Evolutionary conservation across 2,113 vertebrate species (phyloP).

Genomic region (Myodes glareolus): DNA sequence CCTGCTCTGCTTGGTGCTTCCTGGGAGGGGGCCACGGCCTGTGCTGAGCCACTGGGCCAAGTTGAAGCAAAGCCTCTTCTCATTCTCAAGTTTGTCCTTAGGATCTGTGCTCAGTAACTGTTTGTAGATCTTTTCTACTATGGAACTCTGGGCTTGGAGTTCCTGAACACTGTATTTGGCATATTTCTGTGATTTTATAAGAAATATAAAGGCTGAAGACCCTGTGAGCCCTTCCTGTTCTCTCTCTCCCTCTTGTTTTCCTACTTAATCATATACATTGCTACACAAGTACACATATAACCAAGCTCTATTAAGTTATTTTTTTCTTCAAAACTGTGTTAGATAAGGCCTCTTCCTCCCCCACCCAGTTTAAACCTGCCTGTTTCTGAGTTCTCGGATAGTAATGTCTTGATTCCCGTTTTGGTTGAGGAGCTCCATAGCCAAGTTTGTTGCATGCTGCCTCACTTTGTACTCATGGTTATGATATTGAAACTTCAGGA

Average conservation of each 20-base stretch:
- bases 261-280: neutral
- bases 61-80: neutral
- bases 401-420: conserved; percentile 67
- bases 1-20: neutral
- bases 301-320: conserved; percentile 22
- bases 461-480: conserved; percentile 89
- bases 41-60: neutral
- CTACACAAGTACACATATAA: neutral
- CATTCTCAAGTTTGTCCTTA: neutral
- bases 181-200: neutral
- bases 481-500: conserved; percentile 90
- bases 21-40: neutral
- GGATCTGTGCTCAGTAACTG: neutral
- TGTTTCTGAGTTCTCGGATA: conserved; percentile 50
- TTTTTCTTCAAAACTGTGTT: conserved; percentile 37
- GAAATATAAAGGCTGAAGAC: neutral
- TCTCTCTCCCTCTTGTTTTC: neutral
- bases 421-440: conserved; percentile 81
- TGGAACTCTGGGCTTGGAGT: neutral
- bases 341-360: neutral
- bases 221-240: neutral
- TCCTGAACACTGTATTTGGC: conserved; percentile 51
- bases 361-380: conserved; percentile 24
- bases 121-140: conserved; percentile 27
- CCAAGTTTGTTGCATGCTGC: conserved; percentile 88